phyloP scores from a whole-genome alignment of 2,113 vertebrate genomes.

The Ictalurus furcatus region DNA sequence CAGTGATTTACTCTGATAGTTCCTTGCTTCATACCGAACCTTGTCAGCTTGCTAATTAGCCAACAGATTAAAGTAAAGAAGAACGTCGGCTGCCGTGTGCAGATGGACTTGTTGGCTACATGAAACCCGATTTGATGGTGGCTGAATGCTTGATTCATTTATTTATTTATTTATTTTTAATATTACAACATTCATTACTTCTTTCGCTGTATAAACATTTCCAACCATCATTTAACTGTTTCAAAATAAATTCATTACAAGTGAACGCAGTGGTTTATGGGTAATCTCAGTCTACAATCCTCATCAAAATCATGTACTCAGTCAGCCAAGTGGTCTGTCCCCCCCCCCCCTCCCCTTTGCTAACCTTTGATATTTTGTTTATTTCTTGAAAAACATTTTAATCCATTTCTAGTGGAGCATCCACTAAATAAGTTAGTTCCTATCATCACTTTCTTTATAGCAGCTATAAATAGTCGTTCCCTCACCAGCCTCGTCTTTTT shows the following conservation, averaged over 20 bases:
- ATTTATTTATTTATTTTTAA: neutral
- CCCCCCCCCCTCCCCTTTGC: neutral
- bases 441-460: neutral
- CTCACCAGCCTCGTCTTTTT: too few species aligned
- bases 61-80: neutral
- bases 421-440: neutral
- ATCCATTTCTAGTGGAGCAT: neutral
- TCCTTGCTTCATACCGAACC: neutral
- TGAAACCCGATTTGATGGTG: neutral
- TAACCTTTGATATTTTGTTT: neutral
- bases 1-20: neutral
- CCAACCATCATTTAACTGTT: neutral
- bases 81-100: neutral
- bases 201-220: neutral
- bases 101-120: neutral
- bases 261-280: neutral
- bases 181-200: neutral
- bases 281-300: neutral
- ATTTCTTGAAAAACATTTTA: neutral
- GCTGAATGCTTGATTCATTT: neutral
- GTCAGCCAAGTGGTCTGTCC: neutral
- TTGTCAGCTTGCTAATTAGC: neutral
- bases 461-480: neutral
- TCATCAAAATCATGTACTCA: neutral
- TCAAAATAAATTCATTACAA: neutral